Base-by-base conservation (phyloP, 2,888 invertebrate genomes). In the Pycnomerus fuliginosus region DNA sequence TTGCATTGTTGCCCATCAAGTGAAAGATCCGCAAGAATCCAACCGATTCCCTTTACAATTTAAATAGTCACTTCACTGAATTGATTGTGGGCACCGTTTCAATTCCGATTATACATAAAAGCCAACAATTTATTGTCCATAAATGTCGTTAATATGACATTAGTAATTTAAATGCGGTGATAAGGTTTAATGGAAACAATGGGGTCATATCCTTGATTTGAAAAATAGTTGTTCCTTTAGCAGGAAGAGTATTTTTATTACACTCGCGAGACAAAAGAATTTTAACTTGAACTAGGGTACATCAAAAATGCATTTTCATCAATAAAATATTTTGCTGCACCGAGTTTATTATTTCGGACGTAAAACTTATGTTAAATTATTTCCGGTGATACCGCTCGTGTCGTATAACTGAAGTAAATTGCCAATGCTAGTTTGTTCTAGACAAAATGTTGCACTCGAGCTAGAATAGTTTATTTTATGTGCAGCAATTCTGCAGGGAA, bases 1-100 rank as follows among this genome's bases (percentile, higher is more conserved):
- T 45, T 41, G 41, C 29, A 35, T 45, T 36, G 45, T 45, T 45
- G 39, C 20, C 39, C 39, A 38, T 44, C 44, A 44, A 39, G 44
- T 39, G 44, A 44, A 37, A 39, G 39, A 22, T 23, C 38, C 38
- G 12, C 8, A 27, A 25, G 31, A 20, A 35, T 30, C 25, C 17
- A 30, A 32, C 11, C 14, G 20, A 29, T 8, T 24, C n/a, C 15
- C 28, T 13, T 25, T 32, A 37, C 32, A 30, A 39, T 39, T 44
- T 44, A 39, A 44, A 39, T 44, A 25, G 34, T 33, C 44, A 44
- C 30, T 34, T 27, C 24, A 37, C 23, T 25, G 43, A 32, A 32
- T 37, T 30, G 43, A 44, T 44, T 44, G 22, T 25, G 14, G 27
- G 31, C 43, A 37, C 22, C 31, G 37, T 44, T 32, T 38, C 29